Evolutionary conservation across 2,888 invertebrate species (phyloP).

Genomic region (Protophormia terraenovae): DNA sequence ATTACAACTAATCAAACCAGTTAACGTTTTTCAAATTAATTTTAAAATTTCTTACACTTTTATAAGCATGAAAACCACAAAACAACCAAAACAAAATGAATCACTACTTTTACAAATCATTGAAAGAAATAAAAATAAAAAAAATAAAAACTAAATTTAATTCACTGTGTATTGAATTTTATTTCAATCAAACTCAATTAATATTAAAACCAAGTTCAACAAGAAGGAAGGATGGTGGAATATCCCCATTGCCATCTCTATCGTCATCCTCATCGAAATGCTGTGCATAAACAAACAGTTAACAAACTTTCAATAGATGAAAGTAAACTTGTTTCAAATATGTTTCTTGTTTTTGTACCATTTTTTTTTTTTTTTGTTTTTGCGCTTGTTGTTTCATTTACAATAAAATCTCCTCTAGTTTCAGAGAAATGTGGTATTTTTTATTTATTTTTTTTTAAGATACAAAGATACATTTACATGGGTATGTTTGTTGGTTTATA

Average conservation of each 20-base stretch:
- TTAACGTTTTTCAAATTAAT: conserved; percentile 37
- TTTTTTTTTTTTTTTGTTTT: not conserved
- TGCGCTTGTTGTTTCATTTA: conserved; percentile 25
- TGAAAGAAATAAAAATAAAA: conserved; percentile 4
- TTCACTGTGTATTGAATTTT: conserved; percentile 12
- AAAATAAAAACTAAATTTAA: not conserved
- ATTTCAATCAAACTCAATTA: conserved; percentile 57
- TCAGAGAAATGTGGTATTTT: conserved; percentile 25
- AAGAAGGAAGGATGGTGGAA: conserved; percentile 58
- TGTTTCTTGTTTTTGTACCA: conserved; percentile 29
- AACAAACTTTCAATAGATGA: conserved; percentile 63
- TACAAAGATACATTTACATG: not conserved
- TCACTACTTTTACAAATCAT: conserved; percentile 25
- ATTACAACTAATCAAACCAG: conserved; percentile 23
- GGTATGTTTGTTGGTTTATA: conserved; percentile 12
- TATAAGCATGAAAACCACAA: not conserved
- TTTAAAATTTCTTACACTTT: conserved; percentile 26
- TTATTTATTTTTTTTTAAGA: no score
- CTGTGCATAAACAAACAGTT: conserved; percentile 37
- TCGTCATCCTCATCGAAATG: not conserved
- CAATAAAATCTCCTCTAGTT: conserved; percentile 58
- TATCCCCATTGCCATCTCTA: conserved; percentile 33
- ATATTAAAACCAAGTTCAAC: conserved; percentile 55
- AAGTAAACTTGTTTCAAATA: conserved; percentile 60
- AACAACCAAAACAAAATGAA: not conserved